These are phyloP conservation scores for Apostichopus californicus DNA, from an alignment of 35 echinoderm and acorn worm species.

Conservation along the genomic window DNA sequence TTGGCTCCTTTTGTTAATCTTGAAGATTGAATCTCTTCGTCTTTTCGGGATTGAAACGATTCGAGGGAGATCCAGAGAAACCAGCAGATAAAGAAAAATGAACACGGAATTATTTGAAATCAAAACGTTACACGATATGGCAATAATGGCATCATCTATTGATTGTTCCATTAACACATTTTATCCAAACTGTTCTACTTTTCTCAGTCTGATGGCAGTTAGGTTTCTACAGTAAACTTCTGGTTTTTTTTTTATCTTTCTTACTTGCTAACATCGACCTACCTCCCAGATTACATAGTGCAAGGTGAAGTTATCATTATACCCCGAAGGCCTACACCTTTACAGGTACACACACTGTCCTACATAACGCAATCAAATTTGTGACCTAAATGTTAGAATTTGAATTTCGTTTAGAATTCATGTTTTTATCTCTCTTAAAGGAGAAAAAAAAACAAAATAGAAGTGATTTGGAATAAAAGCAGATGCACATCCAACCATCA, in stretches of 20 bases:
- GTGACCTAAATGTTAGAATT: background rate
- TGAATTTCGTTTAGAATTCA: background rate
- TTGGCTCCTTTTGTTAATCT: slow-evolving; percentile 31
- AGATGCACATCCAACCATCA: too few species aligned
- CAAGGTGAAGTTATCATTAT: slow-evolving; percentile 6
- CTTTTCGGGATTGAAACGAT: background rate
- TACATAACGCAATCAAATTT: background rate
- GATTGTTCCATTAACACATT: slow-evolving; percentile 50
- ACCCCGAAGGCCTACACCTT: background rate
- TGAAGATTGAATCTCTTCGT: background rate
- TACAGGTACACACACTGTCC: background rate
- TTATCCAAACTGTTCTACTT: slow-evolving; percentile 43
- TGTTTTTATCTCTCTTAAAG: too few species aligned
- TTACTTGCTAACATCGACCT: background rate
- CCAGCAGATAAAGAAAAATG: slow-evolving; percentile 33
- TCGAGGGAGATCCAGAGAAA: background rate
- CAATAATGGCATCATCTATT: slow-evolving; percentile 35
- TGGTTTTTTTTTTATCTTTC: background rate
- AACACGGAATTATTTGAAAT: slow-evolving; percentile 45
- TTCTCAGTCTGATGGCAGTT: background rate
- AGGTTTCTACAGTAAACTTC: background rate
- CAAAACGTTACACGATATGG: slow-evolving; percentile 47
- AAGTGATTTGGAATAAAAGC: too few species aligned
- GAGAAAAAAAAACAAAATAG: too few species aligned
- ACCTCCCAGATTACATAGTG: slow-evolving; percentile 23